phyloP scores from a whole-genome alignment of 23 tunicate species.

The Styela plicata region DNA sequence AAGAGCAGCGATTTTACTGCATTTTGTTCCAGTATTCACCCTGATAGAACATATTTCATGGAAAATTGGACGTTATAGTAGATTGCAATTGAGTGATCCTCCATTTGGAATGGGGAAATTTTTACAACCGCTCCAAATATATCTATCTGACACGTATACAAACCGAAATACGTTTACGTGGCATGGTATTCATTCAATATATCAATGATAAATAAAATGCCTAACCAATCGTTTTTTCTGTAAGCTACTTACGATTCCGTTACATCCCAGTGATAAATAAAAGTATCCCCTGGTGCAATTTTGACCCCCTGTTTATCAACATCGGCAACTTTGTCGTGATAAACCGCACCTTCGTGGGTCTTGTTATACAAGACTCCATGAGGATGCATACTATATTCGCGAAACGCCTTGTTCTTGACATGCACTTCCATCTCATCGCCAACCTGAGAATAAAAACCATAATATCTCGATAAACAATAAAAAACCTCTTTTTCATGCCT shows the following conservation, averaged over 20 bases:
- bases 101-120: background rate
- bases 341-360: slow-evolving; percentile 69
- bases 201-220: too few species aligned
- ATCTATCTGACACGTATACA: too few species aligned
- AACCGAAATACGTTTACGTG: too few species aligned
- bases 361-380: slow-evolving; percentile 73
- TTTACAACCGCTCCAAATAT: background rate
- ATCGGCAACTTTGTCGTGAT: slow-evolving; percentile 34
- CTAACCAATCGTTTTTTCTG: too few species aligned
- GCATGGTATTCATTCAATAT: too few species aligned
- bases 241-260: slow-evolving; percentile 36
- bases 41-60: too few species aligned
- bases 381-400: slow-evolving; percentile 47
- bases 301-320: slow-evolving; percentile 23
- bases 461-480: too few species aligned
- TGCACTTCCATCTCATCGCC: slow-evolving; percentile 44
- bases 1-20: too few species aligned
- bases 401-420: slow-evolving; percentile 47
- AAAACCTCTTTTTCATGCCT: too few species aligned
- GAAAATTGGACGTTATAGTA: too few species aligned
- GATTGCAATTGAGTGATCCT: too few species aligned
- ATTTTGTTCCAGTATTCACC: too few species aligned
- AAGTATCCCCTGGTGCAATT: slow-evolving; percentile 31
- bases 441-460: slow-evolving; percentile 18
- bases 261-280: slow-evolving; percentile 65